Conservation (phyloP, 2,113 vertebrate genomes). For the Platysternon megacephalum region DNA sequence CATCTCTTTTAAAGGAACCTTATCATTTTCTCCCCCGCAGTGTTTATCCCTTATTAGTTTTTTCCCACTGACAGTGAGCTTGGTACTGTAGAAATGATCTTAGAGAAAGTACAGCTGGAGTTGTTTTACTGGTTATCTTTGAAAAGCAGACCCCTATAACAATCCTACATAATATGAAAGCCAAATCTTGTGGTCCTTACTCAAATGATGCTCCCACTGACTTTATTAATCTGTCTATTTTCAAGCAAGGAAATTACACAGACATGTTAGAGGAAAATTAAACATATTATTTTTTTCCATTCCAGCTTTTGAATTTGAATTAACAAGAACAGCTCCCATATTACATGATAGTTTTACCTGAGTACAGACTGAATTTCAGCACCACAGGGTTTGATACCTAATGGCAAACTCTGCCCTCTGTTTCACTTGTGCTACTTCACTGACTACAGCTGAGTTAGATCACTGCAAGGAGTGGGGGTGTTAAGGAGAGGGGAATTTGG, state of each 20-base stretch:
- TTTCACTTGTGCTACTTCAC: background rate
- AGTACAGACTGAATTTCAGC: background rate
- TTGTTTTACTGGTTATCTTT: accelerated
- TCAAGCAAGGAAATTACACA: background rate
- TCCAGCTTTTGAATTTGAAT: background rate
- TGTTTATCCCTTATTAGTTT: background rate
- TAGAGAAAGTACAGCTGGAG: background rate
- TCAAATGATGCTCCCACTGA: background rate
- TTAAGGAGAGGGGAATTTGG: background rate
- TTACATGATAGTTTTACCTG: background rate
- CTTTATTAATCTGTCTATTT: background rate
- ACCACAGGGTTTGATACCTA: background rate
- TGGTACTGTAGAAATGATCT: background rate
- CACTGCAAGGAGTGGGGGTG: no score
- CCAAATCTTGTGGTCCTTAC: background rate
- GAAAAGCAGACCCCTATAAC: background rate
- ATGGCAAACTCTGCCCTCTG: background rate
- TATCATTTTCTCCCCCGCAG: background rate
- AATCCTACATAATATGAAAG: background rate
- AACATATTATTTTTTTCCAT: background rate
- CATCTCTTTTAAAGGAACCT: background rate
- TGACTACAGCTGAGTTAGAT: background rate
- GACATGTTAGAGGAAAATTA: background rate
- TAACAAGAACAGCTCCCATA: background rate
- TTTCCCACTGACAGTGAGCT: background rate